Conservation (phyloP, 92 coral and sea anemone species). For the Pocillopora grandis region DNA sequence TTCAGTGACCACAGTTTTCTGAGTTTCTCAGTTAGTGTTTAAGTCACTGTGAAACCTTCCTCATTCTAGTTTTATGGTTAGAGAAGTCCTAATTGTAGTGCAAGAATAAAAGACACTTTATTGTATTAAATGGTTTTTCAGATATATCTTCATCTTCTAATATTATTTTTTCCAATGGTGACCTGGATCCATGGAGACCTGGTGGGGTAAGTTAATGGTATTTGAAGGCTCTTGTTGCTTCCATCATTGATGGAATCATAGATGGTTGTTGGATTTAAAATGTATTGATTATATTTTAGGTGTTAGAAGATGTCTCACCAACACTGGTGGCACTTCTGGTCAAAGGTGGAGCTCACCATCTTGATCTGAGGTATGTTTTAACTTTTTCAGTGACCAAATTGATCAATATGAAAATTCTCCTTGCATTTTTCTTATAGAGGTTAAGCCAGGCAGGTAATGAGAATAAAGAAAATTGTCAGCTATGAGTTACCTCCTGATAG, state of each 20-base stretch:
- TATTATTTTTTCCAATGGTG: too few relatives aligned
- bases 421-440: too few relatives aligned
- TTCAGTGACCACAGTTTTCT: too few relatives aligned
- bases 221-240: not conserved
- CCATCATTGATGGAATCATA: not conserved
- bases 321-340: conserved; percentile 85
- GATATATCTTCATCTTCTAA: too few relatives aligned
- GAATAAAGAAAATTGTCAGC: not conserved
- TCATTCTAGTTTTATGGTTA: too few relatives aligned
- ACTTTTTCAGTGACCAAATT: not conserved
- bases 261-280: not conserved
- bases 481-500: too few relatives aligned
- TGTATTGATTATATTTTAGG: conserved; percentile 29
- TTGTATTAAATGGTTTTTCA: too few relatives aligned
- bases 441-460: not conserved
- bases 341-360: conserved; percentile 95
- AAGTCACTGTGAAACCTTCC: not conserved
- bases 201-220: not conserved
- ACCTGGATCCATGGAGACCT: not conserved
- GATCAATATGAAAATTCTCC: too few relatives aligned
- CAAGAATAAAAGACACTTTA: too few relatives aligned
- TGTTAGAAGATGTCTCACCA: conserved; percentile 76
- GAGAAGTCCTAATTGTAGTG: too few relatives aligned
- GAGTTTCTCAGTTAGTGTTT: too few relatives aligned
- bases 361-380: conserved; percentile 74